Evolutionary conservation across 2,113 vertebrate genomes (phyloP), one percentile per base, ranked within the genome.

Genomic region (Morone saxatilis): DNA sequence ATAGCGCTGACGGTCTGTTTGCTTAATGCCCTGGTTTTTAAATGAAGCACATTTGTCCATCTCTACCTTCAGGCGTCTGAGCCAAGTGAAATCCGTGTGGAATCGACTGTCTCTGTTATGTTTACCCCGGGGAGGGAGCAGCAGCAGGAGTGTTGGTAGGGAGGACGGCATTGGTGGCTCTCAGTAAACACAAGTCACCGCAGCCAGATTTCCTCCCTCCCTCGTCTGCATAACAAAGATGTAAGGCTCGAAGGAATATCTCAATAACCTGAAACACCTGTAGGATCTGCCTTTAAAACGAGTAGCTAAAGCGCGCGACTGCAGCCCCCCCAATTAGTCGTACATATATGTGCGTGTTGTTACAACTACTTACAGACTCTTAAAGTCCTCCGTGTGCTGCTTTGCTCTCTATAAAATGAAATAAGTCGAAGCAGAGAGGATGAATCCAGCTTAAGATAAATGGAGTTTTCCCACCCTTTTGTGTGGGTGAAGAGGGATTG

Each of bases 21-120:
- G 56, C 41, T 41, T 56, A 45, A 20, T 25, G 50, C 14, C n/a
- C 51, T 63, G 5, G 53, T 68, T 67, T 70, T n/a, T 6, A 81
- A 84, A 63, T 48, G 68, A 60, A 71, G 62, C 25, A 14, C 17
- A 5, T 73, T 67, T 72, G 51, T 82, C 70, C 72, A 22, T 53
- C 41, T 84, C 41, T 70, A 57, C 76, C 73, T 80, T 48, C 53
- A 65, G 78, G 50, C 67, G 20, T 66, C 22, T 48, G 69, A 88
- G 76, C 59, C 56, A 73, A 80, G 84, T 54, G 20, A 81, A 85
- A 86, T 89, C 82, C 85, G 76, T 75, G 61, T 74, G 71, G 75
- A 84, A 86, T 91, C 61, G 69, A 59, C 79, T 79, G 70, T 89
- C 71, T 78, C 78, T 90, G 86, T 93, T 90, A 72, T 89, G 88